These are phyloP conservation scores for Hoplostethus mediterraneus DNA, from an alignment of 2,797 vertebrate genomes.

Conservation along the genomic window DNA sequence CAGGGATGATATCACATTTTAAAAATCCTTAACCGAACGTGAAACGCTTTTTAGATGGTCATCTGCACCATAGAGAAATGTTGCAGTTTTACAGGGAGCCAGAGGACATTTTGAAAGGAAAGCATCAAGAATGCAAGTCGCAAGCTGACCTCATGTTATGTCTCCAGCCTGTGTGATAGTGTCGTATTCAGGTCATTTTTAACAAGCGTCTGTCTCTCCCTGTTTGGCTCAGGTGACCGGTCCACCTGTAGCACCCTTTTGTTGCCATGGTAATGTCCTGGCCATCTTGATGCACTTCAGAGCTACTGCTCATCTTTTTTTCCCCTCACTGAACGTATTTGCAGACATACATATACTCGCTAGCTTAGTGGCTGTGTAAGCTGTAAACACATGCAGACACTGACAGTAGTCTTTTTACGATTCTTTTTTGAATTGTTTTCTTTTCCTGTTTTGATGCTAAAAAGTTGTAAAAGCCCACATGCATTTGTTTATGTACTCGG, in stretches of 20 bases:
- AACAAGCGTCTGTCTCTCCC: slow-evolving; percentile 81
- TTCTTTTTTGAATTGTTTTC: slow-evolving; percentile 21
- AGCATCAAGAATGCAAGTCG: slow-evolving; percentile 76
- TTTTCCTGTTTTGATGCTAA: slow-evolving; percentile 45
- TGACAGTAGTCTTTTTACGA: slow-evolving; percentile 23
- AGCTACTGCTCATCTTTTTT: slow-evolving; percentile 47
- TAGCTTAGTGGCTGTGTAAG: slow-evolving; percentile 19
- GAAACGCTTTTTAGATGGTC: slow-evolving; percentile 54
- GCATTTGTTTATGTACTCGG: slow-evolving; percentile 75
- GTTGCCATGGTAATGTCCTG: slow-evolving; percentile 81
- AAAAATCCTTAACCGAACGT: slow-evolving; percentile 66
- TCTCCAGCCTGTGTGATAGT: slow-evolving; percentile 72
- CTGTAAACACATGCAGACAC: slow-evolving; percentile 28
- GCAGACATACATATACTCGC: slow-evolving; percentile 37
- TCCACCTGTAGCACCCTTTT: slow-evolving; percentile 79
- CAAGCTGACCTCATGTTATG: slow-evolving; percentile 77
- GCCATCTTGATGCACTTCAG: slow-evolving; percentile 66
- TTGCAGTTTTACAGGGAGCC: slow-evolving; percentile 49
- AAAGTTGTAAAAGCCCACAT: slow-evolving; percentile 62
- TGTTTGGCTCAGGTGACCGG: slow-evolving; percentile 79
- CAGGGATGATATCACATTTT: slow-evolving; percentile 72
- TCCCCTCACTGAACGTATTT: slow-evolving; percentile 39
- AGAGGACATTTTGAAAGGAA: slow-evolving; percentile 61
- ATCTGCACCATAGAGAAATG: slow-evolving; percentile 33
- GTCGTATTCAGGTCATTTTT: slow-evolving; percentile 84